Evolutionary conservation across 2,797 vertebrate genomes (phyloP).

Genomic region (Lacerta agilis): DNA sequence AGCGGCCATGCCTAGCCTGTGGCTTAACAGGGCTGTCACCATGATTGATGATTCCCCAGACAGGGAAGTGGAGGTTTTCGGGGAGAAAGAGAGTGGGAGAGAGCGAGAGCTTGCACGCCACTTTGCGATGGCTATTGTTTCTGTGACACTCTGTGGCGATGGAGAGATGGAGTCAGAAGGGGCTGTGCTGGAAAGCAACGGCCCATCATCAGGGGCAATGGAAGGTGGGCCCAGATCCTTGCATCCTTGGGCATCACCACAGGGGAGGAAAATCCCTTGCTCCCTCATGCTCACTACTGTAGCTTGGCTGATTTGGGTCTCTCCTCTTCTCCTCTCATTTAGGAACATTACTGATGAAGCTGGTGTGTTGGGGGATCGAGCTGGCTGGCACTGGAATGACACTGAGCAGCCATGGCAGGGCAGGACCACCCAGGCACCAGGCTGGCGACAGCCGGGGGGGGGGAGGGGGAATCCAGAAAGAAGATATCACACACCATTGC

Average conservation of each 20-base stretch:
- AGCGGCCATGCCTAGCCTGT: neutral
- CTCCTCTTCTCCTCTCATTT: too few species aligned
- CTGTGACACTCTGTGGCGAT: neutral
- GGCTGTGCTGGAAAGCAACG: too few species aligned
- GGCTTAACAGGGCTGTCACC: neutral
- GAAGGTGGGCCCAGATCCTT: neutral
- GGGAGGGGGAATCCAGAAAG: too few species aligned
- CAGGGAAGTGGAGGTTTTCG: neutral
- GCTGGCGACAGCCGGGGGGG: too few species aligned
- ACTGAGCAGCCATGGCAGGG: too few species aligned
- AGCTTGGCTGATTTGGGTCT: neutral
- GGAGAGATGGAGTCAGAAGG: neutral
- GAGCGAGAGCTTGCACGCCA: rapidly evolving
- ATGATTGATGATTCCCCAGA: neutral
- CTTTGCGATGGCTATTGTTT: neutral
- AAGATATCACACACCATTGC: too few species aligned
- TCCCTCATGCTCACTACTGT: neutral
- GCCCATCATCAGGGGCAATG: neutral
- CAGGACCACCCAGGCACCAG: too few species aligned
- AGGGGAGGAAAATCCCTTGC: neutral
- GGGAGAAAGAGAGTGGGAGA: neutral
- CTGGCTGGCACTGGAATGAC: too few species aligned
- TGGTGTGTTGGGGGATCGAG: too few species aligned
- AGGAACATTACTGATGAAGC: too few species aligned
- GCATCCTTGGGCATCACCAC: neutral